phyloP scores from a whole-genome alignment of 2,113 vertebrate species.

The Delphinus delphis region DNA sequence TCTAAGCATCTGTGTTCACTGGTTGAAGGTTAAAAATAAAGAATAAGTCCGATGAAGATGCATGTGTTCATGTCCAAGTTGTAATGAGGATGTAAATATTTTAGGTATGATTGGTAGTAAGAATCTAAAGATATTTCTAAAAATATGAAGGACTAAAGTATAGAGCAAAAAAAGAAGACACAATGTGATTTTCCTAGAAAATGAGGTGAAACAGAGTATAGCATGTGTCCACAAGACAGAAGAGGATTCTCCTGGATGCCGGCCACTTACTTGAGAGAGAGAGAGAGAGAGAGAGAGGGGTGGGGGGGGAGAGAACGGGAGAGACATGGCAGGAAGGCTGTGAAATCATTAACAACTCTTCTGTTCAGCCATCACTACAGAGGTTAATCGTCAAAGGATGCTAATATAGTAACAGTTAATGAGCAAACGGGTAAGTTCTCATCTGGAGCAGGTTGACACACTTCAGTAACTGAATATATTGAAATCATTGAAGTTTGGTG shows the following conservation, averaged over 20 bases:
- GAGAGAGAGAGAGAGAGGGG: background rate
- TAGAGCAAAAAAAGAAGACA: background rate
- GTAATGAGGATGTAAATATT: background rate
- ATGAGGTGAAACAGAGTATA: background rate
- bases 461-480: constrained; percentile 36
- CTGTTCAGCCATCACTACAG: constrained; percentile 31
- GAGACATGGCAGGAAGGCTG: background rate
- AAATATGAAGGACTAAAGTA: background rate
- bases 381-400: constrained; percentile 47
- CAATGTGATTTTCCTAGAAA: background rate
- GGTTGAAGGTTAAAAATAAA: background rate
- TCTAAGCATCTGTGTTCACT: background rate
- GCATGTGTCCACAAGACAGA: background rate
- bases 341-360: constrained; percentile 34
- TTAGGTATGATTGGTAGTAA: background rate
- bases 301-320: background rate
- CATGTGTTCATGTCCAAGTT: background rate
- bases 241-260: background rate
- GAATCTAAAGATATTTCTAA: background rate
- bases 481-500: constrained; percentile 44
- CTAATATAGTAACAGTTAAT: constrained; percentile 32
- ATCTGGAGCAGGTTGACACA: constrained; percentile 51
- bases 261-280: background rate
- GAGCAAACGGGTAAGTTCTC: constrained; percentile 9
- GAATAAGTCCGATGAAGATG: background rate